Percentiles rank a stretch among this genome's conserved stretches.
phyloP scores from a whole-genome alignment of 2,888 invertebrate genomes.

The Laspeyria flexula region DNA sequence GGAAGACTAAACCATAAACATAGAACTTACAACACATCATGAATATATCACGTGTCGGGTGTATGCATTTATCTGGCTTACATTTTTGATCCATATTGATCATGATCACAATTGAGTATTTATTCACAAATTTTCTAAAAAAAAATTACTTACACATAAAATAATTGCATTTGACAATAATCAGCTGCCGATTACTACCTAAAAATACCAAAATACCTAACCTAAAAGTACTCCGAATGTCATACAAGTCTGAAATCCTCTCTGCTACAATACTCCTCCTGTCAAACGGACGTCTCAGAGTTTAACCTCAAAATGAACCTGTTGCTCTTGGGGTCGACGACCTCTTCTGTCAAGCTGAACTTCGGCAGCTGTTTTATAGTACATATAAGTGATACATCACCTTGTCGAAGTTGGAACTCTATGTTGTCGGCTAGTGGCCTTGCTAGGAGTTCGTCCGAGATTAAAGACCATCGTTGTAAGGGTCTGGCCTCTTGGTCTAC shows the following conservation, averaged over 20 bases:
- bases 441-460: slow-evolving; percentile 96
- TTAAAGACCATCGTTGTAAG: slow-evolving; percentile 98
- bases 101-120: no score
- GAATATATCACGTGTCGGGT: no score
- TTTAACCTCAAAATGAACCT: slow-evolving; percentile 97
- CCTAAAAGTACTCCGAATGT: slow-evolving; percentile 65
- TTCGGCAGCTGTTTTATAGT: slow-evolving; percentile 95
- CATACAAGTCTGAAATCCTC: slow-evolving; percentile 75
- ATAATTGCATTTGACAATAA: no score
- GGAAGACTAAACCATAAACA: no score
- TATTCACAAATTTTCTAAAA: no score
- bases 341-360: slow-evolving; percentile 97
- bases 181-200: not conserved
- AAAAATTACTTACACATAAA: no score
- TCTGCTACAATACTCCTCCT: slow-evolving; percentile 61
- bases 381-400: slow-evolving; percentile 96
- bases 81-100: no score
- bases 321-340: slow-evolving; percentile 98
- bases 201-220: slow-evolving; percentile 32
- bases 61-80: no score
- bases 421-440: slow-evolving; percentile 93
- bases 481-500: slow-evolving; percentile 93
- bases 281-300: slow-evolving; percentile 98
- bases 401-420: slow-evolving; percentile 96
- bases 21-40: no score